These are phyloP conservation scores for Leptinotarsa juncta DNA, from an alignment of 2,888 invertebrate species.

Conservation along the genomic window DNA sequence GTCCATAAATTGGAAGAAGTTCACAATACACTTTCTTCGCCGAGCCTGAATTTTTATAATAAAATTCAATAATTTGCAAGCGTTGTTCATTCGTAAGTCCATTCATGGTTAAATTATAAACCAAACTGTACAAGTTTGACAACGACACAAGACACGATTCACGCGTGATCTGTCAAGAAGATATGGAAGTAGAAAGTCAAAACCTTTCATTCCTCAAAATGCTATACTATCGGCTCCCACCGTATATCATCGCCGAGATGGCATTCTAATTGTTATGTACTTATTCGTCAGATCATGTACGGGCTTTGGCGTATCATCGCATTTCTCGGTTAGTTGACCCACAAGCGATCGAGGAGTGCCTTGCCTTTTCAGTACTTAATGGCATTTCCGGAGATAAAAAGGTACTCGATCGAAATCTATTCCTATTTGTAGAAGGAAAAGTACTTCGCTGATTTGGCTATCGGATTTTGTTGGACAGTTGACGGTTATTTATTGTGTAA, in stretches of 20 bases:
- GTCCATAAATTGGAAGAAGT: no score
- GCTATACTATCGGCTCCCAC: neutral
- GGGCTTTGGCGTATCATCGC: neutral
- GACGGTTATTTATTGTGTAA: no score
- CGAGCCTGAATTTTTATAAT: no score
- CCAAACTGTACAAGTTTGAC: no score
- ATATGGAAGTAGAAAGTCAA: no score
- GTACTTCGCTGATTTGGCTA: neutral
- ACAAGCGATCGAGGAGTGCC: slow-evolving; percentile 14
- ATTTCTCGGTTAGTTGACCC: slow-evolving; percentile 14
- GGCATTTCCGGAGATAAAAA: slow-evolving; percentile 16
- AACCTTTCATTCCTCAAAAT: neutral
- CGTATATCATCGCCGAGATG: neutral
- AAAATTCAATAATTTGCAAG: no score
- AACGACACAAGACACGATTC: no score
- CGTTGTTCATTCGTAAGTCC: no score
- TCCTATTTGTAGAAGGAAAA: slow-evolving; percentile 10
- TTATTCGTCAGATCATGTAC: slow-evolving; percentile 6
- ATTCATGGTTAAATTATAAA: no score
- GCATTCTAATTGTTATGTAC: neutral
- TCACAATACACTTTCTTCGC: no score
- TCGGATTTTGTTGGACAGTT: neutral
- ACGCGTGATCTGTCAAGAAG: no score
- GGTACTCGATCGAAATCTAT: slow-evolving; percentile 3
- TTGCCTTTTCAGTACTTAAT: slow-evolving; percentile 10